Percentiles rank a stretch among this genome's conserved stretches.
Evolutionary conservation across 2,888 invertebrate genomes (phyloP).

Genomic region (Pyrrhia umbra): DNA sequence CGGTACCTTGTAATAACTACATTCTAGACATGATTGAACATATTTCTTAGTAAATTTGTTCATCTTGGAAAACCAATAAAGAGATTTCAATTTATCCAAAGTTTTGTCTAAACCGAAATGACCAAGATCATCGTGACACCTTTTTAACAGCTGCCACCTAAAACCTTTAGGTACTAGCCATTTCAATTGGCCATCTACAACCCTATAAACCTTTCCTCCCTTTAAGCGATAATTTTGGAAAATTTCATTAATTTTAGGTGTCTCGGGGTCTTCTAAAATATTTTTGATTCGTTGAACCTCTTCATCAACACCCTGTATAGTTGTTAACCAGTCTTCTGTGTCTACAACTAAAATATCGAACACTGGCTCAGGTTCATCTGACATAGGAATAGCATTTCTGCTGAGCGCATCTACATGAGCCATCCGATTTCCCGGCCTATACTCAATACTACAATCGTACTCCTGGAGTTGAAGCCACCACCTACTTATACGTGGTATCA

Average conservation of each 20-base stretch:
- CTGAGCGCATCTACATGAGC: not conserved
- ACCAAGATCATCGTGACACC: constrained; percentile 8
- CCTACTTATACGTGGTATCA: constrained; percentile 1
- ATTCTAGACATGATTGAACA: constrained; percentile 15
- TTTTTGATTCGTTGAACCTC: not conserved
- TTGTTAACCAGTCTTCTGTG: not conserved
- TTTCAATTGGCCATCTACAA: no score
- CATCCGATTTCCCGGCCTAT: not conserved
- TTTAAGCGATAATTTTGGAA: no score
- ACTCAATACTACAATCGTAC: not conserved
- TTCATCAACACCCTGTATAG: not conserved
- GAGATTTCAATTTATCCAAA: constrained; percentile 2
- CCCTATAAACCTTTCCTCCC: no score
- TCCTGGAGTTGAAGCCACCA: not conserved
- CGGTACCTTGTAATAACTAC: constrained; percentile 8
- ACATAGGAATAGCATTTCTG: not conserved
- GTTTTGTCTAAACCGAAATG: constrained; percentile 13
- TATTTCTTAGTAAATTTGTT: constrained; percentile 10
- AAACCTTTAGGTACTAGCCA: no score
- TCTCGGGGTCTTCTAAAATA: not conserved
- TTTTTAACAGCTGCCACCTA: constrained; percentile 2
- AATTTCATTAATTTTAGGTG: no score
- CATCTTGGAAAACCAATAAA: constrained; percentile 21
- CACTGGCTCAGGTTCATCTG: no score
- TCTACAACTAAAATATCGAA: no score